Evolutionary conservation across 2,888 invertebrate species (phyloP).

Genomic region (Campaea margaritaria): DNA sequence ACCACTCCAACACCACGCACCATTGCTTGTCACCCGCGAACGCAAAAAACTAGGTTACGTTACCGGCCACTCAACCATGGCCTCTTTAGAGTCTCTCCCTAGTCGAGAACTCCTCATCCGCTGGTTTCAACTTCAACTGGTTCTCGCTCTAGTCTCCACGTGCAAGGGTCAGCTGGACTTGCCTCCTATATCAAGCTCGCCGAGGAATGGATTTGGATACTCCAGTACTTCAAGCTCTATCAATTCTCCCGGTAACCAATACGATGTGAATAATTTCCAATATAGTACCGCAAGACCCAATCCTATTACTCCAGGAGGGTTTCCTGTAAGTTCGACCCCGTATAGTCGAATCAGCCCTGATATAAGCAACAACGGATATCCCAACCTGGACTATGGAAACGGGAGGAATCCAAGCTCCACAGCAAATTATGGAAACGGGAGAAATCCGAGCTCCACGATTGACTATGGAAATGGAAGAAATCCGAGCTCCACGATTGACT

Average conservation of each 20-base stretch:
- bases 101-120: conserved; percentile 8
- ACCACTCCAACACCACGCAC: conserved; percentile 73
- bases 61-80: conserved; percentile 64
- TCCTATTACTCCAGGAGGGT: conserved; percentile 61
- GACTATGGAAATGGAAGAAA: conserved; percentile 65
- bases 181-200: conserved; percentile 79
- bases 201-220: conserved; percentile 64
- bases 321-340: conserved; percentile 71
- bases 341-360: conserved; percentile 73
- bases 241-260: conserved; percentile 76
- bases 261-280: conserved; percentile 67
- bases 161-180: conserved; percentile 80
- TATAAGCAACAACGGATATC: conserved; percentile 78
- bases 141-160: conserved; percentile 52
- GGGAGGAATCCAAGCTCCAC: conserved; percentile 68
- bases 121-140: conserved; percentile 49
- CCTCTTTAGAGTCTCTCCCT: conserved; percentile 43
- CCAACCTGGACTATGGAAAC: conserved; percentile 66
- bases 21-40: conserved; percentile 40
- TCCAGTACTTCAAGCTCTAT: conserved; percentile 72
- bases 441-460: conserved; percentile 64
- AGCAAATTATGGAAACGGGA: conserved; percentile 61
- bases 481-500: conserved; percentile 66
- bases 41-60: conserved; percentile 19
- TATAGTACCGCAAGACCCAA: conserved; percentile 67